Evolutionary conservation across 2,113 vertebrate genomes (phyloP), one percentile per base, ranked within the genome.

Genomic region (Piaya cayana): DNA sequence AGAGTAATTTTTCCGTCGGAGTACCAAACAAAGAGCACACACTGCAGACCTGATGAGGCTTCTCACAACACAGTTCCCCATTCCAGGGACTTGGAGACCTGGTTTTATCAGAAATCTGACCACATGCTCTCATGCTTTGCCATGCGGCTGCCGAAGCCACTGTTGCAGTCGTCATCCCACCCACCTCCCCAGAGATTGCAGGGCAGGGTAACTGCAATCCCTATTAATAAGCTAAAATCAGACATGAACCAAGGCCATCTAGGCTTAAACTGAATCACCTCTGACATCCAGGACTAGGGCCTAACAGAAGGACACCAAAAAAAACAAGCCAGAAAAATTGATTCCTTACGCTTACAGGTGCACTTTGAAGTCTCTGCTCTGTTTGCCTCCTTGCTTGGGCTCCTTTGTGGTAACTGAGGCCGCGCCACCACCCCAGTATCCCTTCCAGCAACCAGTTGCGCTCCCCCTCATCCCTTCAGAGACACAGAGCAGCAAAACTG

Each of bases 71-170:
- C 43, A 87, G 76, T 79, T 87, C 90, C 88, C 94, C 93, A 76
- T 90, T 88, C 86, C 82, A 89, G 94, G 81, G 70, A 92, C 93
- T 86, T 7, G 56, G 93, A 97, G 76, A 95, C 85, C 80, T 65
- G 94, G 64, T 29, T 92, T 86, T 71, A 96, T 95, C 96, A 97
- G 93, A 86, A 96, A 88, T 90, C 91, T 88, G 90, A 94, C 79
- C 95, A 95, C 29, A 55, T 86, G 96, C 95, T 95, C 76, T 29
- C 49, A 58, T 95, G 88, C 65, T 89, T 55, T 86, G 71, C 85
- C 70, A n/a, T 45, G 55, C 68, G 90, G 95, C 69, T 82, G 72
- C 72, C 69, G 87, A 82, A 58, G 32, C 55, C 59, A 36, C 49
- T 72, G 85, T 42, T 93, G 92, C 72, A 76, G 92, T 37, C 53